A percentile compares a stretch with the other conserved stretches of the same genome.
These are phyloP conservation scores for Urocyon cinereoargenteus DNA, from an alignment of 2,797 vertebrate species.

Conservation along the genomic window DNA sequence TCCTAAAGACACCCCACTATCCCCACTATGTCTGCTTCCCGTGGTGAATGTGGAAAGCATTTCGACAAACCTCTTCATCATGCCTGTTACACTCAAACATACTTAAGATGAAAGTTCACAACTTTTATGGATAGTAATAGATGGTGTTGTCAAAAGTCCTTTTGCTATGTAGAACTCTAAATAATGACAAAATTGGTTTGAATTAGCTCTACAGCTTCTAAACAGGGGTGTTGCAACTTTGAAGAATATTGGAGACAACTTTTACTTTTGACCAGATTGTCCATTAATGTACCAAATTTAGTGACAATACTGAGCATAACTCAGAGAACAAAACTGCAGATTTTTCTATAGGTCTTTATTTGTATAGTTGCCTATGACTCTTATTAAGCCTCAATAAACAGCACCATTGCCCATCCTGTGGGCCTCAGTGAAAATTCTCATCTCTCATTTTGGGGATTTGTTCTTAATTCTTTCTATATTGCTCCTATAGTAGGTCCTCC, in stretches of 20 bases:
- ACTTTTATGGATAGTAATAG: background rate
- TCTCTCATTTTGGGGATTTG: background rate
- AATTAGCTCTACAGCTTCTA: background rate
- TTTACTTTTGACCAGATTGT: background rate
- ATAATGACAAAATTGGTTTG: slow-evolving; percentile 4
- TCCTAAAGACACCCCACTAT: background rate
- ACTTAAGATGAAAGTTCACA: background rate
- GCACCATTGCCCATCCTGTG: background rate
- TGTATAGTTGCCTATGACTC: background rate
- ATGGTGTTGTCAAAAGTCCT: background rate
- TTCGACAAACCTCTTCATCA: background rate
- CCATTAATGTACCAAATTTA: background rate
- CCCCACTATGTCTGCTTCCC: background rate
- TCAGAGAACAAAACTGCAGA: background rate
- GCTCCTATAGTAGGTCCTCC: background rate
- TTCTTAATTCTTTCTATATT: background rate
- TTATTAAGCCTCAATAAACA: background rate
- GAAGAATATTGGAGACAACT: background rate
- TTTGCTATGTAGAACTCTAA: slow-evolving; percentile 3
- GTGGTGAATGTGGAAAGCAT: background rate
- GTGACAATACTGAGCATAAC: background rate
- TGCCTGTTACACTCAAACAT: background rate
- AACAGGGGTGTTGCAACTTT: background rate
- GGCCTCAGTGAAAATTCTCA: background rate
- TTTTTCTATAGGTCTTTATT: background rate